Evolutionary conservation across 37 sponge, comb jelly and placozoan species (phyloP).

Genomic region (Halisarca cf. caerulea): DNA sequence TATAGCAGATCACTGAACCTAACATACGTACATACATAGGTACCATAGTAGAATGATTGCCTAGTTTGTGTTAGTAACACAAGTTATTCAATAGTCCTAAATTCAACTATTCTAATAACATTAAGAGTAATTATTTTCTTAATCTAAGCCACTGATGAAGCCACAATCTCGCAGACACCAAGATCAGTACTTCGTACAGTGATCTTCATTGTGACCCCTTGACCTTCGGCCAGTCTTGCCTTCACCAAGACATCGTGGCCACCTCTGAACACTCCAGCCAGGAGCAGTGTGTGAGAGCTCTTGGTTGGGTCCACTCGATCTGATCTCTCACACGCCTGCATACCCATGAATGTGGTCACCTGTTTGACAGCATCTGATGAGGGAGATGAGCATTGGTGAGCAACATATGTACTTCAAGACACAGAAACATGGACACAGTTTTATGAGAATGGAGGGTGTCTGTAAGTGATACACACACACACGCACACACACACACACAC

Average conservation of each 20-base stretch:
- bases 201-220: slow-evolving; percentile 86
- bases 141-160: slow-evolving; percentile 65
- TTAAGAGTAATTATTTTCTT: too few species aligned
- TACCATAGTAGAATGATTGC: too few species aligned
- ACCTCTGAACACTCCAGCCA: slow-evolving; percentile 90
- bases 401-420: too few species aligned
- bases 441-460: not conserved
- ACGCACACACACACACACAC: too few species aligned
- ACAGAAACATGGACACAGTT: too few species aligned
- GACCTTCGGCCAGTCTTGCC: slow-evolving; percentile 68
- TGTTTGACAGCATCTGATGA: slow-evolving; percentile 93
- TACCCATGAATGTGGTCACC: slow-evolving; percentile 88
- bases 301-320: slow-evolving; percentile 78
- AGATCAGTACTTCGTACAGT: slow-evolving; percentile 77
- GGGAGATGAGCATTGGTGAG: not conserved
- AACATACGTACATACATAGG: too few species aligned
- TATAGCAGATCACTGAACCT: too few species aligned
- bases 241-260: slow-evolving; percentile 86
- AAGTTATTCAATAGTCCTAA: too few species aligned
- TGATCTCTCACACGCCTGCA: slow-evolving; percentile 97
- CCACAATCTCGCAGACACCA: slow-evolving; percentile 73
- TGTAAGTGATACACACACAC: not conserved
- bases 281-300: slow-evolving; percentile 87
- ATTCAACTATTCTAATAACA: too few species aligned
- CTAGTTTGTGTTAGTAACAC: too few species aligned